These are phyloP conservation scores for Cataglyphis altisquamis DNA, from an alignment of 2,888 invertebrate genomes.

Conservation along the genomic window DNA sequence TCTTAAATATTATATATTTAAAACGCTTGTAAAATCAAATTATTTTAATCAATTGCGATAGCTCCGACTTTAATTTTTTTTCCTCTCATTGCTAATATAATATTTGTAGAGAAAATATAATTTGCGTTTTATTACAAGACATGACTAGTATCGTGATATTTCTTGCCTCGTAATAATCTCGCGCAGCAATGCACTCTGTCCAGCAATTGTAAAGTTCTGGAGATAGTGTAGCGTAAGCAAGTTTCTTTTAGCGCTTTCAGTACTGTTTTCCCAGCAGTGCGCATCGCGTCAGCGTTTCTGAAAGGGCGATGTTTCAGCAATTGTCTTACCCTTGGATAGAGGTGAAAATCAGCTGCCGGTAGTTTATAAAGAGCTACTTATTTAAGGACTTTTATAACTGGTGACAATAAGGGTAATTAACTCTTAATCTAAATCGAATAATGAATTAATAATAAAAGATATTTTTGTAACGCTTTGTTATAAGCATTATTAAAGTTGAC, in stretches of 20 bases:
- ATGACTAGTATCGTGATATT: not conserved
- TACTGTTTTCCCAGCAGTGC: constrained; percentile 44
- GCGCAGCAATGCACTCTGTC: constrained; percentile 2
- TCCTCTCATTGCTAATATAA: not conserved
- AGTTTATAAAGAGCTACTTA: constrained; percentile 8
- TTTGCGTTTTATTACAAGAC: constrained; percentile 7
- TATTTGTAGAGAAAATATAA: not conserved
- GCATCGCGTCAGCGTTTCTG: constrained; percentile 39
- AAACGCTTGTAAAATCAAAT: not conserved
- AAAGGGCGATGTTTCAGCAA: constrained; percentile 43
- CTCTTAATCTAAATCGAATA: not conserved
- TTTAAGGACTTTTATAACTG: not conserved
- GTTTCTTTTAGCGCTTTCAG: constrained; percentile 51
- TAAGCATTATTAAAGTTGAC: not conserved
- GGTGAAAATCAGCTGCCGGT: constrained; percentile 8
- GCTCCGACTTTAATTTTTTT: not conserved
- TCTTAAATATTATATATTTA: not conserved
- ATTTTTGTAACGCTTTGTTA: not conserved
- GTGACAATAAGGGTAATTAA: not conserved
- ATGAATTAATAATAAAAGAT: constrained; percentile 3
- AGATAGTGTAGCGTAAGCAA: constrained; percentile 41
- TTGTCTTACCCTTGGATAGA: constrained; percentile 29
- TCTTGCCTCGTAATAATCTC: constrained; percentile 25
- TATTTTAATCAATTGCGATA: not conserved
- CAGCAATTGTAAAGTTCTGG: constrained; percentile 43